These are phyloP conservation scores for Morpho helenor DNA, from an alignment of 2,888 invertebrate genomes.

Conservation along the genomic window DNA sequence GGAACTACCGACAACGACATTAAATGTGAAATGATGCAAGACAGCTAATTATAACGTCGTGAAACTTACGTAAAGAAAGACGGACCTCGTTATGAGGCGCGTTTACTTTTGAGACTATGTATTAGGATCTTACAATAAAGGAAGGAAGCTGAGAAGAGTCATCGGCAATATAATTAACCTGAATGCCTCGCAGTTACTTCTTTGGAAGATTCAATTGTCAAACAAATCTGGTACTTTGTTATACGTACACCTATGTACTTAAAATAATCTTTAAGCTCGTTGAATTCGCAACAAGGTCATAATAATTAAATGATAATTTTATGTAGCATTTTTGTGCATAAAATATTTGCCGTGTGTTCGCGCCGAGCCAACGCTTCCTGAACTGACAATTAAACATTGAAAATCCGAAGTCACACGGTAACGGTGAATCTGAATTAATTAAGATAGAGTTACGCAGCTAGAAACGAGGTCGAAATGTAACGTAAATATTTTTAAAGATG, in stretches of 20 bases:
- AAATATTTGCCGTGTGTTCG: constrained; percentile 20
- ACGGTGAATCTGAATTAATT: constrained; percentile 40
- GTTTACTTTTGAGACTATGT: background rate
- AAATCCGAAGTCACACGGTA: constrained; percentile 43
- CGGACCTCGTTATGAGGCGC: background rate
- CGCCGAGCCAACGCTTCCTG: constrained; percentile 36
- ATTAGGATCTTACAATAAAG: constrained; percentile 4
- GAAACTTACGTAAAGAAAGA: constrained; percentile 10
- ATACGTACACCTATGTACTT: too few relatives aligned
- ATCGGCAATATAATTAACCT: constrained; percentile 57
- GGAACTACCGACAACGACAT: background rate
- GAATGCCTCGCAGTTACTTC: constrained; percentile 42
- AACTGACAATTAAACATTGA: constrained; percentile 52
- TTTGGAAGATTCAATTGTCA: constrained; percentile 23
- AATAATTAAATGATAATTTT: constrained; percentile 1
- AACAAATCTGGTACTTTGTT: background rate
- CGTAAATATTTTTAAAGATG: constrained; percentile 18
- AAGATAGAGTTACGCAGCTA: constrained; percentile 44
- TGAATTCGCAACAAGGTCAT: background rate
- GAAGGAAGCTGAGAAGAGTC: constrained; percentile 60
- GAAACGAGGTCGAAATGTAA: constrained; percentile 44
- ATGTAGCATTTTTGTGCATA: constrained; percentile 17
- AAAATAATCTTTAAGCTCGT: background rate
- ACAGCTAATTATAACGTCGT: constrained; percentile 6
- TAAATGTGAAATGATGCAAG: constrained; percentile 10